Evolutionary conservation across 2,888 invertebrate genomes (phyloP).

Genomic region (Psylliodes chrysocephalus): DNA sequence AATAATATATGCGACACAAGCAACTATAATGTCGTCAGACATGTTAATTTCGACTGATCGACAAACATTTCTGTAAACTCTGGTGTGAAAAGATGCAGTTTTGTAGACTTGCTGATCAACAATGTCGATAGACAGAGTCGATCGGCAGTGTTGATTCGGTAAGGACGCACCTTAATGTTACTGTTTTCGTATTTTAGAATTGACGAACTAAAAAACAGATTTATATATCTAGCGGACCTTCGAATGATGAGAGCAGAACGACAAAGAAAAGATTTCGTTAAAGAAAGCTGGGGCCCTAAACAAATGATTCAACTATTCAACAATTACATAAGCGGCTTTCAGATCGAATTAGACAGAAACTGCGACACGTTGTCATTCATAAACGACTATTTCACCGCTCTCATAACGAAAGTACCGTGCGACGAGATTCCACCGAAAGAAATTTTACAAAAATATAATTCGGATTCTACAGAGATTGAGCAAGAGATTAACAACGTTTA

Average conservation of each 20-base stretch:
- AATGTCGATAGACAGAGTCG: no score
- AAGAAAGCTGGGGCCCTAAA: conserved; percentile 69
- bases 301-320: conserved; percentile 69
- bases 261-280: conserved; percentile 67
- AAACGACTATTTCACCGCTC: conserved; percentile 63
- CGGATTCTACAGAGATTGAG: conserved; percentile 18
- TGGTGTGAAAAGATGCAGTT: no score
- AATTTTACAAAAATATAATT: conserved; percentile 39
- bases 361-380: conserved; percentile 62
- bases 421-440: conserved; percentile 66
- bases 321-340: conserved; percentile 68
- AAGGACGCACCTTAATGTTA: no score
- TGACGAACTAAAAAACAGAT: conserved; percentile 59
- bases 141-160: no score
- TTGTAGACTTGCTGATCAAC: no score
- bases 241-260: conserved; percentile 68
- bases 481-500: conserved; percentile 8
- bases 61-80: no score
- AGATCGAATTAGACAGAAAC: conserved; percentile 72
- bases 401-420: conserved; percentile 63
- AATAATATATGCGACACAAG: no score
- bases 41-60: no score
- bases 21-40: no score
- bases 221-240: conserved; percentile 70
- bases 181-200: no score